Evolutionary conservation across 2,113 vertebrate genomes (phyloP).

Genomic region (Psettodes erumei): DNA sequence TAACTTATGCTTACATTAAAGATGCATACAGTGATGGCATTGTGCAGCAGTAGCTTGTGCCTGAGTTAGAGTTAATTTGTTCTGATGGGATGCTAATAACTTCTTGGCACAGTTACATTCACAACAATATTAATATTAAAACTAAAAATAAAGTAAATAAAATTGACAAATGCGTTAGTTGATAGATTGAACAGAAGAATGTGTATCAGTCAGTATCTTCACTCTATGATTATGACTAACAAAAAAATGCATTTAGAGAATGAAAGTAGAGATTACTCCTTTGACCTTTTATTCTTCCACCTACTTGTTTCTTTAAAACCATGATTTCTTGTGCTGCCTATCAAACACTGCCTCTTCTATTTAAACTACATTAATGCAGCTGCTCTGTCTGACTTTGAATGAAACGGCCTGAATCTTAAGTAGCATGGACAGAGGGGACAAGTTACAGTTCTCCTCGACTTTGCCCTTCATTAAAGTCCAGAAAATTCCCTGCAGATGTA

Average conservation of each 20-base stretch:
- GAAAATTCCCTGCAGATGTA: constrained; percentile 27
- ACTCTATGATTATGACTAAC: not conserved
- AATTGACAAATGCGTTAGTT: constrained; percentile 3
- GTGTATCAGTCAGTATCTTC: not conserved
- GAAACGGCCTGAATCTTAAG: constrained; percentile 19
- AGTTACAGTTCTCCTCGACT: not conserved
- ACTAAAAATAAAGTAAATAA: not conserved
- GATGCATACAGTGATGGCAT: constrained; percentile 68
- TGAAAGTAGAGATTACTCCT: not conserved
- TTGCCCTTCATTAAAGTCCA: constrained; percentile 13
- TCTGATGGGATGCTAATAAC: constrained; percentile 35
- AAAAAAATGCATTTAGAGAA: too few relatives aligned
- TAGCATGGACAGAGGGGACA: not conserved
- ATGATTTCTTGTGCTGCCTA: not conserved
- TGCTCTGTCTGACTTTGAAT: constrained; percentile 2
- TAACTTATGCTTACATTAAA: constrained; percentile 78
- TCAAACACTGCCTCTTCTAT: not conserved
- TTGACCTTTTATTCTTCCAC: constrained; percentile 1
- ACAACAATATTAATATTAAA: constrained; percentile 5
- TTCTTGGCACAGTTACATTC: constrained; percentile 9
- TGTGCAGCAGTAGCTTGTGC: constrained; percentile 53
- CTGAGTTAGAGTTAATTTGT: constrained; percentile 24
- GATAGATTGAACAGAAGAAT: not conserved
- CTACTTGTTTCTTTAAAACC: not conserved
- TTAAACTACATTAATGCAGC: constrained; percentile 17